Evolutionary conservation across 2,797 vertebrate genomes (phyloP).

Genomic region (Ptychadena robeensis): DNA sequence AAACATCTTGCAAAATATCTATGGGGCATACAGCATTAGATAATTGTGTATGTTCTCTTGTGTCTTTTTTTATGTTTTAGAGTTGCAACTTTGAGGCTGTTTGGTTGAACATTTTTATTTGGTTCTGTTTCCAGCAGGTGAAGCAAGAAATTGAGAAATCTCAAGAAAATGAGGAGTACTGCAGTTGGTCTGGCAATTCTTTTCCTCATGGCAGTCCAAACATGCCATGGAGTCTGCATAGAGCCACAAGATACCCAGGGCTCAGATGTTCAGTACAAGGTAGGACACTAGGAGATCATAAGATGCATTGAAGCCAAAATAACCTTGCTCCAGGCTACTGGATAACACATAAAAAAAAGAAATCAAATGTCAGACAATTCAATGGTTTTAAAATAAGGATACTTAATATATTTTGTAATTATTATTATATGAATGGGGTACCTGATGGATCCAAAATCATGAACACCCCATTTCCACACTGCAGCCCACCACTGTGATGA

Average conservation of each 20-base stretch:
- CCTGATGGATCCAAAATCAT: too few relatives aligned
- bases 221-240: constrained; percentile 78
- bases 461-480: too few relatives aligned
- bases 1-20: too few relatives aligned
- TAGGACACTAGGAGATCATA: constrained; percentile 40
- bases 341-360: too few relatives aligned
- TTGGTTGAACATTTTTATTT: neutral
- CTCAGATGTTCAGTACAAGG: constrained; percentile 73
- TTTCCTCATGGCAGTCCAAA: constrained; percentile 76
- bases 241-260: constrained; percentile 71
- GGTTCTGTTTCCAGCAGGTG: neutral
- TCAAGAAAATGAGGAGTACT: constrained; percentile 74
- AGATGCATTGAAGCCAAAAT: neutral
- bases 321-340: too few relatives aligned
- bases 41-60: too few relatives aligned
- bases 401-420: too few relatives aligned
- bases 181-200: constrained; percentile 78
- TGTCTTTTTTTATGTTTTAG: neutral
- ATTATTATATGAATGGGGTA: too few relatives aligned
- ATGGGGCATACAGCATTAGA: too few relatives aligned
- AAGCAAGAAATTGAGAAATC: neutral
- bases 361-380: too few relatives aligned
- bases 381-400: too few relatives aligned
- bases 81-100: neutral
- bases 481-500: too few relatives aligned